Percentiles rank a stretch among this genome's conserved stretches.
These are phyloP conservation scores for Yasuhikotakia modesta DNA, from an alignment of 2,797 vertebrate genomes.

Conservation along the genomic window DNA sequence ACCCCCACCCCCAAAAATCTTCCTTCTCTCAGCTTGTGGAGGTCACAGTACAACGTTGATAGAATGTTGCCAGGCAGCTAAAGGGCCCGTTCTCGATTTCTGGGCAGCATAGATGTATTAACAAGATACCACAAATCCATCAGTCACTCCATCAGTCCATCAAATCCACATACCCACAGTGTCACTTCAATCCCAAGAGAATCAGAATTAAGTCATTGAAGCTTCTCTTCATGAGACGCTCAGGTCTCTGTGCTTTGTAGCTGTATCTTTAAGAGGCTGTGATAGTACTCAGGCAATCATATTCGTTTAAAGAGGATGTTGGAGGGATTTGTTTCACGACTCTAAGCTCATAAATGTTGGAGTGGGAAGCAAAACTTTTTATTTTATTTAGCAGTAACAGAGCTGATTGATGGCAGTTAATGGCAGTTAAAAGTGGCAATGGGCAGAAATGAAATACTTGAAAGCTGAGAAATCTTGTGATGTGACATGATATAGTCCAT, in stretches of 20 bases:
- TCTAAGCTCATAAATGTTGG: neutral
- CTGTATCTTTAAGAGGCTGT: neutral
- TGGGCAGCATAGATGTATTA: neutral
- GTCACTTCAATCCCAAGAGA: conserved; percentile 2
- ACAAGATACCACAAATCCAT: conserved; percentile 4
- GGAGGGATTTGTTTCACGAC: neutral
- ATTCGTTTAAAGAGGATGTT: neutral
- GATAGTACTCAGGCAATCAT: neutral
- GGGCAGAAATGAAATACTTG: too few relatives aligned
- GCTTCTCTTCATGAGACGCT: neutral
- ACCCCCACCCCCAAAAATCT: neutral
- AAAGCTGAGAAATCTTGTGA: too few relatives aligned
- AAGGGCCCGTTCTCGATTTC: neutral
- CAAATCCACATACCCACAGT: neutral
- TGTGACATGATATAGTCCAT: too few relatives aligned
- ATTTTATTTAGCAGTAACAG: too few relatives aligned
- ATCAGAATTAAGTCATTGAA: conserved; percentile 14
- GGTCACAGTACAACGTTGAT: conserved; percentile 24
- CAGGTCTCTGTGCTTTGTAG: conserved; percentile 13
- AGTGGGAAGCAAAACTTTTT: neutral
- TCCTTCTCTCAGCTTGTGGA: neutral
- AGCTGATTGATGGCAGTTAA: too few relatives aligned
- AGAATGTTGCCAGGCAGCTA: conserved; percentile 8
- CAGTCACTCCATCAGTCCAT: conserved; percentile 21
- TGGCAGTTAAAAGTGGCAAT: too few relatives aligned